Evolutionary conservation across 2,797 vertebrate genomes (phyloP).

Genomic region (Acridotheres tristis): DNA sequence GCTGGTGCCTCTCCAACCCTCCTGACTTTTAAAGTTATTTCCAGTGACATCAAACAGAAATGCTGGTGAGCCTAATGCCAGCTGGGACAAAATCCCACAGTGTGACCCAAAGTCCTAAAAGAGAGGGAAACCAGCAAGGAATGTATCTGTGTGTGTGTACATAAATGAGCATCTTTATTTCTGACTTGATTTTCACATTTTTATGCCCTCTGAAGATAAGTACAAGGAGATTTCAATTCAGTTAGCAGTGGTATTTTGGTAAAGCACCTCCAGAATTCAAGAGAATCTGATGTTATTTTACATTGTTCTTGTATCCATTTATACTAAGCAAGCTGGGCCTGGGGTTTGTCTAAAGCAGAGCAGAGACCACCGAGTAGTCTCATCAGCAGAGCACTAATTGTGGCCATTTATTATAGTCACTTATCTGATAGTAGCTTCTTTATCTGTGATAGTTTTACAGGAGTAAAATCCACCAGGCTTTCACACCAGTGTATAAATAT

Average conservation of each 20-base stretch:
- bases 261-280: slow-evolving; percentile 14
- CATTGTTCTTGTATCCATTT: slow-evolving; percentile 50
- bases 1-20: neutral
- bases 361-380: slow-evolving; percentile 84
- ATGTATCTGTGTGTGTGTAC: too few relatives aligned
- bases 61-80: neutral
- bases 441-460: slow-evolving; percentile 85
- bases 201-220: slow-evolving; percentile 16
- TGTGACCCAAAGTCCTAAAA: neutral
- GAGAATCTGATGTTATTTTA: slow-evolving; percentile 50
- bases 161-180: neutral
- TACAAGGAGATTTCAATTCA: neutral
- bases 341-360: slow-evolving; percentile 74
- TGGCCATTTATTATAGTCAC: slow-evolving; percentile 85
- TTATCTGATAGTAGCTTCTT: slow-evolving; percentile 89
- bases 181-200: neutral
- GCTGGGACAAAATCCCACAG: neutral
- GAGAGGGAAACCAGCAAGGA: neutral
- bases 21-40: neutral
- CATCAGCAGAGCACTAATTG: slow-evolving; percentile 81
- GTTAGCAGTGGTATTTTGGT: neutral
- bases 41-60: neutral
- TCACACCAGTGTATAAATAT: slow-evolving; percentile 76
- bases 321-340: slow-evolving; percentile 61
- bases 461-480: slow-evolving; percentile 82